Conservation (phyloP, 2,888 invertebrate species). For the Cryptus viduatorius region DNA sequence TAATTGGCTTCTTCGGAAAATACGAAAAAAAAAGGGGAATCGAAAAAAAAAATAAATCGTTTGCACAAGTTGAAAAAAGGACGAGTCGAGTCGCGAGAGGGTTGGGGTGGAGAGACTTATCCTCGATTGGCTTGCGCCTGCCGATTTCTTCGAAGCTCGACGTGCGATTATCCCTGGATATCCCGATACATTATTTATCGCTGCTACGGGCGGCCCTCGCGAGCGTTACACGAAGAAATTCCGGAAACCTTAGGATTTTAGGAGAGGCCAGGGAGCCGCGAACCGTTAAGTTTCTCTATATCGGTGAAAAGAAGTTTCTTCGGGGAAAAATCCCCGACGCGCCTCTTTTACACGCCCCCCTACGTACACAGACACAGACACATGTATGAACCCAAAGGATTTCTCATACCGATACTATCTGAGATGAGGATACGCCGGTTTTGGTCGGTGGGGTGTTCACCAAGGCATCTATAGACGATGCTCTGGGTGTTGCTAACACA, state of each 20-base stretch:
- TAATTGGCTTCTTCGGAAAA: background rate
- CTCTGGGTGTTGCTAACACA: conserved; percentile 26
- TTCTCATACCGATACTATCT: background rate
- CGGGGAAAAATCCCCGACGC: conserved; percentile 34
- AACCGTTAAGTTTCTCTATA: conserved; percentile 55
- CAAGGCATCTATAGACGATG: too few relatives aligned
- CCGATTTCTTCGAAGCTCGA: conserved; percentile 72
- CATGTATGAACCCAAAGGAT: background rate
- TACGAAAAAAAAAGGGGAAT: conserved; percentile 13
- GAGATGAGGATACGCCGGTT: background rate
- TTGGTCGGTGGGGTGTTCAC: background rate
- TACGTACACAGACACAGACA: conserved; percentile 10
- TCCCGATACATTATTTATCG: conserved; percentile 78
- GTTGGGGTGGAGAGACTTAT: conserved; percentile 55
- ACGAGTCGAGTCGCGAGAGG: conserved; percentile 43
- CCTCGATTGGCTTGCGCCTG: conserved; percentile 62
- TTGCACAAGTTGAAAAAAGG: conserved; percentile 45
- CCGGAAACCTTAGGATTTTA: conserved; percentile 68
- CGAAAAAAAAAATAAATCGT: background rate
- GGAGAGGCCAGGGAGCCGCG: conserved; percentile 35
- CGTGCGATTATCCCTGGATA: conserved; percentile 75
- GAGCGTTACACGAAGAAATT: conserved; percentile 60
- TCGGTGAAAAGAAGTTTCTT: conserved; percentile 43
- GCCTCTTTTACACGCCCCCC: conserved; percentile 7
- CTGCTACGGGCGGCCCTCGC: conserved; percentile 64